A percentile compares a stretch with the other conserved stretches of the same genome.
These are phyloP conservation scores for Aphaenogaster rudis DNA, from an alignment of 1,140 invertebrate genomes.

Conservation along the genomic window DNA sequence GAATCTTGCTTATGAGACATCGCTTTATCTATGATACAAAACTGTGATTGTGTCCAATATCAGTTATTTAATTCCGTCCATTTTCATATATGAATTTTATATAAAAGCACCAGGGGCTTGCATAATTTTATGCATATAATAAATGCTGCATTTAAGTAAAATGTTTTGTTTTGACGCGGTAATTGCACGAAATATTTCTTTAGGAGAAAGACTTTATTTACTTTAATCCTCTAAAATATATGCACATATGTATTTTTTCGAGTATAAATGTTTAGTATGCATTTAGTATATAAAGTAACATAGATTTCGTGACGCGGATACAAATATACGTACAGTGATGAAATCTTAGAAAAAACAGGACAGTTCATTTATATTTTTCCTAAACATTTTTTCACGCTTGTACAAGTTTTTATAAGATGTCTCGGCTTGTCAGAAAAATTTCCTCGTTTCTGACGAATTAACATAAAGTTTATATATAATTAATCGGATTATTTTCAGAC, in stretches of 20 bases:
- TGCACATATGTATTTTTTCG: background rate
- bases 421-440: background rate
- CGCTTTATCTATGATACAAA: conserved; percentile 13
- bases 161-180: background rate
- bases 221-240: background rate
- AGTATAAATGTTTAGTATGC: conserved; percentile 38
- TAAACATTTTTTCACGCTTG: conserved; percentile 12
- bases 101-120: background rate
- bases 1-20: background rate
- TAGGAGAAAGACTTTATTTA: background rate
- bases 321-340: conserved; percentile 12
- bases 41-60: background rate
- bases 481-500: background rate
- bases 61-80: conserved; percentile 14
- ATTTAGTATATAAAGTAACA: conserved; percentile 21
- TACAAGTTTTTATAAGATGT: conserved; percentile 7
- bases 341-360: conserved; percentile 41
- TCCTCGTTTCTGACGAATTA: background rate
- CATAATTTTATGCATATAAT: background rate
- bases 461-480: conserved; percentile 5
- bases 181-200: conserved; percentile 13
- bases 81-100: conserved; percentile 30
- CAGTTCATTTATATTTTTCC: background rate
- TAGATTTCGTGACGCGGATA: background rate
- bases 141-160: conserved; percentile 22